phyloP scores from a whole-genome alignment of 2,113 vertebrate species.

The Rhynchopsitta pachyrhyncha region DNA sequence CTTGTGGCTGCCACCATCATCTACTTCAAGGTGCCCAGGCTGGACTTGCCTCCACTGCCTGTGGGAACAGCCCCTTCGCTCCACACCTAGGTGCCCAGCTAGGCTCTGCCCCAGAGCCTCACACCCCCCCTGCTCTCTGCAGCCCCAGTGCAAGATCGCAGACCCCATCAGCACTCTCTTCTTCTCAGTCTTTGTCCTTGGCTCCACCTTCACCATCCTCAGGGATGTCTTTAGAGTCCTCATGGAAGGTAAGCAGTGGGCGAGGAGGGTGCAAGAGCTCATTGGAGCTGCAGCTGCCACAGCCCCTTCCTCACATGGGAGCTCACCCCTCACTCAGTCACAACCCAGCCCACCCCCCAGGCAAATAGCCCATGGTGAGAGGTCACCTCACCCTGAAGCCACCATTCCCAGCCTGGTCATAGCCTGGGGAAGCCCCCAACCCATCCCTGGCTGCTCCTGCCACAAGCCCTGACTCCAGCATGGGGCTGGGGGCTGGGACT shows the following conservation, averaged over 20 bases:
- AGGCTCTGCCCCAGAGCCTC: not conserved
- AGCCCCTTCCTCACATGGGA: not conserved
- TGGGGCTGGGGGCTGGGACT: not conserved
- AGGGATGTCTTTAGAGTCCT: slow-evolving; percentile 92
- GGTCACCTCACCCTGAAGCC: not conserved
- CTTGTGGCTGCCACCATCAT: slow-evolving; percentile 91
- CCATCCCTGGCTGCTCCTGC: not conserved
- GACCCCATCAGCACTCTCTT: slow-evolving; percentile 97
- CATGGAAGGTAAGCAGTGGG: slow-evolving; percentile 85
- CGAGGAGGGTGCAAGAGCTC: not conserved
- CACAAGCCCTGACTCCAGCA: not conserved
- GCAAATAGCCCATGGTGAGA: not conserved
- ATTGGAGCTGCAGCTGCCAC: not conserved
- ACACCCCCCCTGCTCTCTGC: not conserved
- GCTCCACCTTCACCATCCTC: slow-evolving; percentile 92
- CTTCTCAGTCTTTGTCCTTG: slow-evolving; percentile 92
- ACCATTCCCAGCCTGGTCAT: accelerated
- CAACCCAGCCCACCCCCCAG: not conserved
- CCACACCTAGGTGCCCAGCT: accelerated
- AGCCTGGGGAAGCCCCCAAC: not conserved
- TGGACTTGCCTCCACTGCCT: not conserved
- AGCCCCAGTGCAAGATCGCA: slow-evolving; percentile 95
- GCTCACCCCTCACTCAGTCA: not conserved
- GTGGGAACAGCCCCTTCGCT: not conserved
- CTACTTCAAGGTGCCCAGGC: slow-evolving; percentile 86